phyloP scores from a whole-genome alignment of 2,888 invertebrate genomes.

The Plemyria rubiginata region DNA sequence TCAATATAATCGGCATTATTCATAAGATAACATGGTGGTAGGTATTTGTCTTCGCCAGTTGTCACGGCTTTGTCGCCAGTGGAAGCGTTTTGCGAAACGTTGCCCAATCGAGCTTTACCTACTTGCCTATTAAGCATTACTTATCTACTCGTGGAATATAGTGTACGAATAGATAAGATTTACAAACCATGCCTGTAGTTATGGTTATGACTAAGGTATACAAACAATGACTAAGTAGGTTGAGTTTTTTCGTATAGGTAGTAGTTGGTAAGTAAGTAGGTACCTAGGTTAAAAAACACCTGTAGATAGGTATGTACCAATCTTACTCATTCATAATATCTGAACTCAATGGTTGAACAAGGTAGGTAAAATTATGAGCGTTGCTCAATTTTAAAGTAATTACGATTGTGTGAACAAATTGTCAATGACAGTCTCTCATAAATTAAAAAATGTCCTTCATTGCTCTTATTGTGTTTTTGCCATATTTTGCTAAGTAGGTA shows the following conservation, averaged over 20 bases:
- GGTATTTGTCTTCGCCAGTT: conserved; percentile 78
- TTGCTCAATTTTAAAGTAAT: conserved; percentile 19
- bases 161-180: conserved; percentile 60
- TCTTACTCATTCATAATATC: conserved; percentile 21
- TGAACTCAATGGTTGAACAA: conserved; percentile 3
- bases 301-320: background rate
- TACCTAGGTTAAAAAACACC: background rate
- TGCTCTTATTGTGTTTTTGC: conserved; percentile 7
- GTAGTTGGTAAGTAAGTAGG: too few species aligned
- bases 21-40: conserved; percentile 80
- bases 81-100: conserved; percentile 79
- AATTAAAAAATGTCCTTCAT: conserved; percentile 23
- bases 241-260: background rate
- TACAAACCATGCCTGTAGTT: conserved; percentile 52
- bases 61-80: conserved; percentile 75
- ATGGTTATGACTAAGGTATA: conserved; percentile 26
- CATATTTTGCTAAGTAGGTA: background rate
- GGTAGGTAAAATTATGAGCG: conserved; percentile 8
- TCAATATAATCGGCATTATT: conserved; percentile 83
- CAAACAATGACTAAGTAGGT: conserved; percentile 38
- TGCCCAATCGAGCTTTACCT: conserved; percentile 68
- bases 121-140: conserved; percentile 42
- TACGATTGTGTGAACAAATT: conserved; percentile 13
- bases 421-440: conserved; percentile 26
- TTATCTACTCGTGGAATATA: conserved; percentile 53